phyloP scores from a whole-genome alignment of 53 echinoderm and acorn worm genomes.

The Apostichopus leukothele region DNA sequence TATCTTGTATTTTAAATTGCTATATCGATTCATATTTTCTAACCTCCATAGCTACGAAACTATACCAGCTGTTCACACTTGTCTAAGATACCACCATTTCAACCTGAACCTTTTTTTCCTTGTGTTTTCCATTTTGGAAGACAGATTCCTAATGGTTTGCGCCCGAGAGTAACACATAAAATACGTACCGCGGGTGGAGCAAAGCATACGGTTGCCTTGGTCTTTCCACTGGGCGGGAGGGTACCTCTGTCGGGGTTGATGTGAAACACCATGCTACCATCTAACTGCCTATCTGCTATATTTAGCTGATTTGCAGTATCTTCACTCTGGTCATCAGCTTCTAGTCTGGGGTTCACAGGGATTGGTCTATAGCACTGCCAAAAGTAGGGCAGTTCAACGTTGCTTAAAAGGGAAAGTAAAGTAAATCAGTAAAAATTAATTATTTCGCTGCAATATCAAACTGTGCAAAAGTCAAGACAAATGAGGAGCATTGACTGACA shows the following conservation, averaged over 20 bases:
- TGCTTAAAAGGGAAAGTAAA: conserved; percentile 44
- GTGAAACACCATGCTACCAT: conserved; percentile 64
- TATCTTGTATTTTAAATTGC: not conserved
- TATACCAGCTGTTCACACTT: no score
- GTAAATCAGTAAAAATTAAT: not conserved
- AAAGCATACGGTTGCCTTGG: conserved; percentile 67
- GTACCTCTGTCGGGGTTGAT: conserved; percentile 81
- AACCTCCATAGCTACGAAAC: no score
- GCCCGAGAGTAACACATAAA: no score
- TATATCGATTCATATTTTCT: not conserved
- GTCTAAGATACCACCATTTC: no score
- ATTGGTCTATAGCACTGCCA: conserved; percentile 77
- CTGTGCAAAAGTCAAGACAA: no score
- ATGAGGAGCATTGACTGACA: no score
- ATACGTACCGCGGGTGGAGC: conserved; percentile 71
- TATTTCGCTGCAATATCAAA: no score
- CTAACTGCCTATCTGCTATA: not conserved
- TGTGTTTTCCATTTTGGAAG: no score
- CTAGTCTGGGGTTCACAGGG: conserved; percentile 49
- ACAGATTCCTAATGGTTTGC: no score
- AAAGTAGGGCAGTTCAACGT: conserved; percentile 83
- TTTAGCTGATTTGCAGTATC: not conserved
- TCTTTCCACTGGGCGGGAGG: conserved; percentile 63
- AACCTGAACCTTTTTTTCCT: no score
- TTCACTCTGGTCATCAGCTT: conserved; percentile 14